Evolutionary conservation across 2,113 vertebrate genomes (phyloP).

Genomic region (Gavia stellata): DNA sequence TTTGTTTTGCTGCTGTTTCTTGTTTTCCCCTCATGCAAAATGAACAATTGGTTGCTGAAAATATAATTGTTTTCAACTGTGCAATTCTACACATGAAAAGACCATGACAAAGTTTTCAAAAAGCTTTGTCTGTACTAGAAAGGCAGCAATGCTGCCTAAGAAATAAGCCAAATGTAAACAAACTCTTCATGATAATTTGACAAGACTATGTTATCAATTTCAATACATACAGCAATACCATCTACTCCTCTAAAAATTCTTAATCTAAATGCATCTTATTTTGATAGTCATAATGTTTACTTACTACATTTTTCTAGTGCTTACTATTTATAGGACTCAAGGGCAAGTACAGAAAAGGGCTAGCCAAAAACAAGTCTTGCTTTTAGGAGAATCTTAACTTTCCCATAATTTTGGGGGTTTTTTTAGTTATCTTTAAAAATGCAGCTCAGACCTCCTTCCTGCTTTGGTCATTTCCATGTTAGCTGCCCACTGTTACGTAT

Average conservation of each 20-base stretch:
- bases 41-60: background rate
- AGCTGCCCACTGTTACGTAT: background rate
- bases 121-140: background rate
- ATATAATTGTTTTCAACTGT: background rate
- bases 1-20: background rate
- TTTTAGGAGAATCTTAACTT: background rate
- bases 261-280: background rate
- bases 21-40: background rate
- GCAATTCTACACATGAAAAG: background rate
- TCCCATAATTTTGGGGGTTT: background rate
- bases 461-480: background rate
- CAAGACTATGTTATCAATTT: background rate
- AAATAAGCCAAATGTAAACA: background rate
- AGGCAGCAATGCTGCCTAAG: background rate
- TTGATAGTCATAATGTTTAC: background rate
- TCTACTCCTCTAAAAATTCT: background rate
- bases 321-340: background rate
- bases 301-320: background rate
- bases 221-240: background rate
- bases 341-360: background rate
- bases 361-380: background rate
- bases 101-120: background rate
- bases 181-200: background rate
- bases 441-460: background rate
- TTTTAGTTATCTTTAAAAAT: background rate